Evolutionary conservation across 2,797 vertebrate species (phyloP).

Genomic region (Muscicapa striata): DNA sequence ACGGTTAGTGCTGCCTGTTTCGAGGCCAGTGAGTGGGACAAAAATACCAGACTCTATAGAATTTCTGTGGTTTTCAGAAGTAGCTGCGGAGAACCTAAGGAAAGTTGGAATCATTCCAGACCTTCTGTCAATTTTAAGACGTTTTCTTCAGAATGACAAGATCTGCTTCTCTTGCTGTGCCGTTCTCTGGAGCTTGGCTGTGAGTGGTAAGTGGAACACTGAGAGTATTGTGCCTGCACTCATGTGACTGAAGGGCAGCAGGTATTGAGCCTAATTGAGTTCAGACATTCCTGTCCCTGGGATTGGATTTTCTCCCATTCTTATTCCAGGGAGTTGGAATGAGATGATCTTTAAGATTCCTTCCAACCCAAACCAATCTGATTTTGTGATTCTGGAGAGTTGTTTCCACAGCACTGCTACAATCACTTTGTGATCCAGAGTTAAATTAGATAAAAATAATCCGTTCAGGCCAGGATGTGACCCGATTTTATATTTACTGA

Average conservation of each 20-base stretch:
- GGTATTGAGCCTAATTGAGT: not conserved
- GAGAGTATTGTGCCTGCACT: not conserved
- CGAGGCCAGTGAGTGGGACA: not conserved
- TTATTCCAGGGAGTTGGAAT: not conserved
- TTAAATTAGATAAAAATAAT: not conserved
- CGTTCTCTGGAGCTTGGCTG: slow-evolving; percentile 75
- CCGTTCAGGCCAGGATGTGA: not conserved
- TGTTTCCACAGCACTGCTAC: not conserved
- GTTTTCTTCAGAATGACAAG: slow-evolving; percentile 33
- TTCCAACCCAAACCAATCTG: not conserved
- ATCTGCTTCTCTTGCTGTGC: slow-evolving; percentile 67
- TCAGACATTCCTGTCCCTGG: not conserved
- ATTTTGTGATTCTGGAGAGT: not conserved
- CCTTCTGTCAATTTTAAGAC: slow-evolving; percentile 49
- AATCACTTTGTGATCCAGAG: not conserved
- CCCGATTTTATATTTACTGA: not conserved
- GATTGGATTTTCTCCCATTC: not conserved
- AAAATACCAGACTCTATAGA: not conserved
- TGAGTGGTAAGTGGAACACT: slow-evolving; percentile 62
- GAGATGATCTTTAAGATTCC: not conserved
- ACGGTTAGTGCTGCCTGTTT: not conserved
- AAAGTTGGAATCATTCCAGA: slow-evolving; percentile 52
- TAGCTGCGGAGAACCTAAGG: slow-evolving; percentile 29
- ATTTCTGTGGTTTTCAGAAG: slow-evolving; percentile 36
- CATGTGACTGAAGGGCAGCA: not conserved